phyloP scores from a whole-genome alignment of 2,888 invertebrate species.

The Amiota mariae region DNA sequence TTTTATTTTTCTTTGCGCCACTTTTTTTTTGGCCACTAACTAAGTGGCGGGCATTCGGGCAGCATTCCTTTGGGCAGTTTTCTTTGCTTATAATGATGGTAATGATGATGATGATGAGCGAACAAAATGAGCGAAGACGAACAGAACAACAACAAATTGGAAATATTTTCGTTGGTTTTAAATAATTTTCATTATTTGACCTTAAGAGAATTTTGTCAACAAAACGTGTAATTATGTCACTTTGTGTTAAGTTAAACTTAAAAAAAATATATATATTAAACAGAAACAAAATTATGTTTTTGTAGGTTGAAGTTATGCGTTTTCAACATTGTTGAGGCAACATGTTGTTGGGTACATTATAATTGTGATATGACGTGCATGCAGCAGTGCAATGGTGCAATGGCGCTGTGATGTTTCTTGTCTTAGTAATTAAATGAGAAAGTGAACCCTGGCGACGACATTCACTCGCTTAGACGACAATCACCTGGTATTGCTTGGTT shows the following conservation, averaged over 20 bases:
- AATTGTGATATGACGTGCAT: constrained; percentile 60
- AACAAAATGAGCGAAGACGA: constrained; percentile 35
- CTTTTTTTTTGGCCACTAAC: constrained; percentile 54
- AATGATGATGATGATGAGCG: constrained; percentile 37
- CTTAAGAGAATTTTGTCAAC: constrained; percentile 45
- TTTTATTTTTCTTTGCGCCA: background rate
- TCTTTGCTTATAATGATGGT: constrained; percentile 8
- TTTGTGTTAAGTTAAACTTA: constrained; percentile 54
- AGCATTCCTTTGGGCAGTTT: constrained; percentile 54
- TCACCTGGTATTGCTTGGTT: background rate
- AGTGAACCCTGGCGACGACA: constrained; percentile 61
- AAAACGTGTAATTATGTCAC: constrained; percentile 69
- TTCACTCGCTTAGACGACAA: constrained; percentile 43
- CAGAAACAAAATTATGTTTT: background rate
- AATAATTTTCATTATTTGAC: background rate
- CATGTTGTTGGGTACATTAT: constrained; percentile 41
- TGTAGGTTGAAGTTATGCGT: constrained; percentile 1
- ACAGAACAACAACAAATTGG: background rate
- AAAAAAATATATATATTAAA: background rate
- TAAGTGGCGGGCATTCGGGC: constrained; percentile 59
- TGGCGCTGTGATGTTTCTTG: constrained; percentile 40
- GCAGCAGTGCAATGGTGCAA: constrained; percentile 48
- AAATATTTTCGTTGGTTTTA: constrained; percentile 5
- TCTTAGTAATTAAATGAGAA: constrained; percentile 58
- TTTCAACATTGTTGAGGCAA: background rate